Evolutionary conservation across 2,797 vertebrate species (phyloP).

Genomic region (Takifugu rubripes): DNA sequence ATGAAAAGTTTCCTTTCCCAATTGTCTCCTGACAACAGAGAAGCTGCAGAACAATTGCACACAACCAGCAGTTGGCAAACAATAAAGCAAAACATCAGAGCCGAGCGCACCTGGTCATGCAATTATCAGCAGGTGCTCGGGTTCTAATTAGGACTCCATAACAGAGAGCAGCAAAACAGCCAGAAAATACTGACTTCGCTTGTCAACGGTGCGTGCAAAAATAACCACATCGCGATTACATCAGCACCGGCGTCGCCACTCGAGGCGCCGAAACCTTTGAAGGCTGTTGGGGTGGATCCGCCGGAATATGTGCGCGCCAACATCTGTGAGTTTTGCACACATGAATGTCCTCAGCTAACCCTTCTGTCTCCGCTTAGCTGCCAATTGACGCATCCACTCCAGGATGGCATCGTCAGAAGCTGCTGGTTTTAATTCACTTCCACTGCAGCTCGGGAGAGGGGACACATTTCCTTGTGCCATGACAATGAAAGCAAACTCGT

Average conservation of each 20-base stretch:
- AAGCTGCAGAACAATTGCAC: slow-evolving; percentile 8
- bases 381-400: too few species aligned
- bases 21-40: neutral
- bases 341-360: too few species aligned
- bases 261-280: neutral
- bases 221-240: neutral
- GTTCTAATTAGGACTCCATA: slow-evolving; percentile 35
- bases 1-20: neutral
- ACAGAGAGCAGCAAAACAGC: slow-evolving; percentile 16
- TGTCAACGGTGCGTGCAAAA: neutral
- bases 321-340: neutral
- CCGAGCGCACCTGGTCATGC: slow-evolving; percentile 28
- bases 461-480: too few species aligned
- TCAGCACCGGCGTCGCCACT: neutral
- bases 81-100: slow-evolving; percentile 27
- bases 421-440: too few species aligned
- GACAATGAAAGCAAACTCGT: too few species aligned
- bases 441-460: too few species aligned
- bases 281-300: neutral
- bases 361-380: too few species aligned
- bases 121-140: slow-evolving; percentile 41
- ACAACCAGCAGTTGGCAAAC: slow-evolving; percentile 22
- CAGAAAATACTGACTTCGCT: slow-evolving; percentile 13
- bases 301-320: neutral
- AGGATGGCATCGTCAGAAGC: too few species aligned